A percentile compares a stretch with the other conserved stretches of the same genome.
Conservation (phyloP, 2,888 invertebrate genomes). For the Drosophila colorata region DNA sequence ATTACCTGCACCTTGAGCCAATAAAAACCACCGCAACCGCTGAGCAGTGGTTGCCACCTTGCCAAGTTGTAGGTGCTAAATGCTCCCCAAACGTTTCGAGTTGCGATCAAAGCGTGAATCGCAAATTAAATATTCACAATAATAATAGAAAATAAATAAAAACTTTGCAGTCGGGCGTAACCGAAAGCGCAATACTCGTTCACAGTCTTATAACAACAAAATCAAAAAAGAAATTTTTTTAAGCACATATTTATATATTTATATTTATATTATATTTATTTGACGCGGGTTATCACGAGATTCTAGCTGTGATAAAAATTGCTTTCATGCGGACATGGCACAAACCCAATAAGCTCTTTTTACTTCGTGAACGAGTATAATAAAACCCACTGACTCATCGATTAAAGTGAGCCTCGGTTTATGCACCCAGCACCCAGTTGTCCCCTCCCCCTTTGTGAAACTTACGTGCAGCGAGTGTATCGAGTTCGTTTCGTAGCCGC, state of each 20-base stretch:
- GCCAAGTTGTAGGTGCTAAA: slow-evolving; percentile 50
- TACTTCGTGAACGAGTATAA: too few species aligned
- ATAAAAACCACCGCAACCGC: slow-evolving; percentile 18
- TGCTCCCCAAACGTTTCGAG: slow-evolving; percentile 32
- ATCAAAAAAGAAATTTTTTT: too few species aligned
- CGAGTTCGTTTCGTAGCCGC: slow-evolving; percentile 92
- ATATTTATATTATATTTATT: too few species aligned
- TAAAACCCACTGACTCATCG: slow-evolving; percentile 19
- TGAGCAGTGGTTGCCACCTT: slow-evolving; percentile 33
- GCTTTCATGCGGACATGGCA: too few species aligned
- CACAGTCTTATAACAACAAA: too few species aligned
- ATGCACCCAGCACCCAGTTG: not conserved
- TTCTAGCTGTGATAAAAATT: too few species aligned
- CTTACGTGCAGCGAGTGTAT: slow-evolving; percentile 84
- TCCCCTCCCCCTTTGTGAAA: not conserved
- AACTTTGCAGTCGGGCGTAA: too few species aligned
- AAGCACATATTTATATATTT: too few species aligned
- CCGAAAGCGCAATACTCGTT: too few species aligned
- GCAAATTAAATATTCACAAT: slow-evolving; percentile 40
- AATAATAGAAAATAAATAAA: slow-evolving; percentile 2
- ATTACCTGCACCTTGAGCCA: slow-evolving; percentile 29
- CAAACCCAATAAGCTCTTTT: too few species aligned
- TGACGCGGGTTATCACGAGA: too few species aligned
- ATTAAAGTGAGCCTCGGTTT: slow-evolving; percentile 10
- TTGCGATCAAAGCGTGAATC: slow-evolving; percentile 59